Conservation (phyloP, 2,888 invertebrate genomes). For the Aethes cnicana region DNA sequence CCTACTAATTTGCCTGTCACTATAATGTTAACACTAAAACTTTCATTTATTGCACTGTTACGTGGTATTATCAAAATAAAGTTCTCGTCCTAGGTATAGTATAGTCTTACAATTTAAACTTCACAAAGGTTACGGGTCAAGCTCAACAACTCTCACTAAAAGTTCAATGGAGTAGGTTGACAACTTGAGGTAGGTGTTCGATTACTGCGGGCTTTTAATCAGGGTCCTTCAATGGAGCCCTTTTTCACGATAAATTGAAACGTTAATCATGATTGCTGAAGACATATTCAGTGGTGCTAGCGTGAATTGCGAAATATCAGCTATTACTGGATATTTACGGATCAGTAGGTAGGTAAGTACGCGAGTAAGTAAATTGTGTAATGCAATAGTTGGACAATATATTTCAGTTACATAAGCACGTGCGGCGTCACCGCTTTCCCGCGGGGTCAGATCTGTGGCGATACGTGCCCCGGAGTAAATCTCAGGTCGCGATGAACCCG, state of each 20-base stretch:
- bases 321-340: background rate
- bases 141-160: constrained; percentile 56
- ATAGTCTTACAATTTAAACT: constrained; percentile 26
- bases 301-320: background rate
- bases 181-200: constrained; percentile 30
- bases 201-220: constrained; percentile 15
- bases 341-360: background rate
- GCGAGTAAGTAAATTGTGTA: constrained; percentile 8
- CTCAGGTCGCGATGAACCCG: constrained; percentile 45
- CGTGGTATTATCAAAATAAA: no score
- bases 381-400: constrained; percentile 21
- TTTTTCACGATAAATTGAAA: constrained; percentile 13
- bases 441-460: constrained; percentile 49
- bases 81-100: background rate
- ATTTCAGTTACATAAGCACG: constrained; percentile 27
- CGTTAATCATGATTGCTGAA: constrained; percentile 6
- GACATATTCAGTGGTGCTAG: background rate
- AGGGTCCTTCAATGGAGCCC: background rate
- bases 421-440: constrained; percentile 30
- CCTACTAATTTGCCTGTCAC: no score
- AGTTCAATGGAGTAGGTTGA: constrained; percentile 29
- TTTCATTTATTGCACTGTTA: no score
- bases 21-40: no score
- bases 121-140: constrained; percentile 57
- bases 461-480: constrained; percentile 42